phyloP scores from a whole-genome alignment of 2,113 vertebrate genomes.

The Camelus dromedarius region DNA sequence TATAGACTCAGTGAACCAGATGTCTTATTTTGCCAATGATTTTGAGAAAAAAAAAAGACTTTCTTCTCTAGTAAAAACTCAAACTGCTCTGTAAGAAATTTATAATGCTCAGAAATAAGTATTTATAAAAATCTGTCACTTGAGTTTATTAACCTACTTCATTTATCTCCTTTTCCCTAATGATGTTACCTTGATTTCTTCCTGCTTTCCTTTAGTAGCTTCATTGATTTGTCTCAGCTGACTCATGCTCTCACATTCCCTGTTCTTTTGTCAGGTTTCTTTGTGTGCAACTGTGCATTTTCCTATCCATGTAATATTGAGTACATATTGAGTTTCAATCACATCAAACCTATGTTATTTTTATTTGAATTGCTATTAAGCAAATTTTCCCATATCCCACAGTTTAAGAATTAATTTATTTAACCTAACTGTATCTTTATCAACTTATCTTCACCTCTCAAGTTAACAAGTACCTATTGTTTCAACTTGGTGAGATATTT shows the following conservation, averaged over 20 bases:
- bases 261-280: background rate
- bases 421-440: background rate
- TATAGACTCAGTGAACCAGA: background rate
- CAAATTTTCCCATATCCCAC: background rate
- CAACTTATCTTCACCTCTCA: background rate
- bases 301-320: background rate
- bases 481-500: background rate
- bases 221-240: background rate
- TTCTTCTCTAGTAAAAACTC: conserved; percentile 18
- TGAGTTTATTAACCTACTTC: conserved; percentile 5
- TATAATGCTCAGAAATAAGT: background rate
- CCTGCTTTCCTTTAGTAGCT: background rate
- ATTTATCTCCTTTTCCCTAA: background rate
- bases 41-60: background rate
- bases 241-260: background rate
- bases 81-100: background rate
- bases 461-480: background rate
- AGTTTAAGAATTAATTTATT: background rate
- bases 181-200: background rate
- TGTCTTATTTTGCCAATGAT: conserved; percentile 47
- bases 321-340: background rate
- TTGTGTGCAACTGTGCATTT: background rate
- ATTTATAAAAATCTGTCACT: background rate
- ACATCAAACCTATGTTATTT: background rate
- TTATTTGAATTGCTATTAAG: background rate